phyloP scores from a whole-genome alignment of 2,888 invertebrate genomes.

The Dendrolimus houi region DNA sequence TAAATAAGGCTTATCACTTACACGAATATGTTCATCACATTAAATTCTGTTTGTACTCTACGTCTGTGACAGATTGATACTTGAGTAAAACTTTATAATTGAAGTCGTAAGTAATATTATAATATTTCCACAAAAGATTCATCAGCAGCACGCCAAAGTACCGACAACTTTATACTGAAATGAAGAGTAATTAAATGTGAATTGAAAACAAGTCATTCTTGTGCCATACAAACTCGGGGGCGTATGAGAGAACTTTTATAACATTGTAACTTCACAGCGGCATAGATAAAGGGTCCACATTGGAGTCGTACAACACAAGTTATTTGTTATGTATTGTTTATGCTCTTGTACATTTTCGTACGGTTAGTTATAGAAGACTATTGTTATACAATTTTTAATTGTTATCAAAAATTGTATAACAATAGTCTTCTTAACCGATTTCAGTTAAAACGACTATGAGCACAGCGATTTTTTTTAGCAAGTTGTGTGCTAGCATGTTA shows the following conservation, averaged over 20 bases:
- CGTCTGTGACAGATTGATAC: no score
- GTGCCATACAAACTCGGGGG: conserved; percentile 19
- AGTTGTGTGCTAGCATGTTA: no score
- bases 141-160: neutral
- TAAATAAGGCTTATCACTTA: no score
- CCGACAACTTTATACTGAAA: conserved; percentile 23
- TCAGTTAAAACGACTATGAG: no score
- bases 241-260: conserved; percentile 21
- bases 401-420: conserved; percentile 14
- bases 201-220: conserved; percentile 39
- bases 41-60: no score
- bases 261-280: conserved; percentile 20
- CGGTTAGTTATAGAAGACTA: no score
- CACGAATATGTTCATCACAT: no score
- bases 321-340: conserved; percentile 5
- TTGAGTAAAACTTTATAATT: conserved; percentile 8
- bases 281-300: conserved; percentile 15
- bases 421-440: neutral
- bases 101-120: conserved; percentile 9
- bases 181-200: conserved; percentile 41
- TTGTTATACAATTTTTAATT: conserved; percentile 17
- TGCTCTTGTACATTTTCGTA: neutral
- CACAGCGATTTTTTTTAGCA: no score
- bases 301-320: conserved; percentile 12
- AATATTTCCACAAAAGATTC: conserved; percentile 4